Conservation (phyloP, 2,797 vertebrate genomes). For the Heterohyrax brucei region DNA sequence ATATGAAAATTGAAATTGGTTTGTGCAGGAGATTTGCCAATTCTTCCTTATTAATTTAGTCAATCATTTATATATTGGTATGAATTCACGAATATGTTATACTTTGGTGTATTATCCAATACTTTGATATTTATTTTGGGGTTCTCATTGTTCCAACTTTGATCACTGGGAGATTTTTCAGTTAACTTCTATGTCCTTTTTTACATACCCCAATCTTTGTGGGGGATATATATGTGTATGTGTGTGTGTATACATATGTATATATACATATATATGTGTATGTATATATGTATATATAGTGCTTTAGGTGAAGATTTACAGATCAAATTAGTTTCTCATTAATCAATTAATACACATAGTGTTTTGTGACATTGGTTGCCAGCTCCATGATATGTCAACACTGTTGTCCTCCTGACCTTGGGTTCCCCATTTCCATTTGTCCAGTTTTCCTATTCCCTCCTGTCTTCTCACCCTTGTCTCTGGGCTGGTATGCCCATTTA, state of each 20-base stretch:
- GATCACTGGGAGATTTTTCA: neutral
- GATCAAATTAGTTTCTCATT: too few relatives aligned
- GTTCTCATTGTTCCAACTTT: neutral
- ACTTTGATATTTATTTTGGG: neutral
- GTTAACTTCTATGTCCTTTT: neutral
- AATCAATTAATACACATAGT: too few relatives aligned
- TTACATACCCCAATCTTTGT: neutral
- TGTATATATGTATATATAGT: neutral
- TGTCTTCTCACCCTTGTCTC: too few relatives aligned
- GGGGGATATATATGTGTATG: neutral
- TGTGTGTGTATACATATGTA: neutral
- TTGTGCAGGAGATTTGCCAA: neutral
- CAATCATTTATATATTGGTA: neutral
- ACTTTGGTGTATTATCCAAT: conserved; percentile 30
- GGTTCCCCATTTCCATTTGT: too few relatives aligned
- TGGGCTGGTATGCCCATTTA: too few relatives aligned
- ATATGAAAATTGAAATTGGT: conserved; percentile 15
- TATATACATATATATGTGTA: neutral
- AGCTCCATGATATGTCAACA: too few relatives aligned
- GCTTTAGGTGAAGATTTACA: too few relatives aligned
- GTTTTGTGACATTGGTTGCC: too few relatives aligned
- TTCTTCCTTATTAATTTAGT: conserved; percentile 30
- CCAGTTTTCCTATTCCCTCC: too few relatives aligned
- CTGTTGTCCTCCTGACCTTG: too few relatives aligned
- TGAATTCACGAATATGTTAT: neutral